Conservation (phyloP, 2,888 invertebrate species). For the Cosmopolites sordidus region DNA sequence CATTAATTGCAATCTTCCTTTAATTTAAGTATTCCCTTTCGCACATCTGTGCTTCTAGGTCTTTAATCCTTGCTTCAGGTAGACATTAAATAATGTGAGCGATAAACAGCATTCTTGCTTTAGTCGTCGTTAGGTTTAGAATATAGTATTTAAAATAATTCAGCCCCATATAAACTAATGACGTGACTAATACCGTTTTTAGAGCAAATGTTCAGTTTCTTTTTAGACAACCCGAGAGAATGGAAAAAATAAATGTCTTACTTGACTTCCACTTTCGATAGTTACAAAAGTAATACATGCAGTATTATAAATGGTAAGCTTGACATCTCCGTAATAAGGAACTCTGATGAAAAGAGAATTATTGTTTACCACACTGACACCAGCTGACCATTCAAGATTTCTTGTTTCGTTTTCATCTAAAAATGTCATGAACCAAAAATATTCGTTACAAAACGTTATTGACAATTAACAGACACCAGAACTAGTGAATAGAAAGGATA, state of each 20-base stretch:
- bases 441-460: constrained; percentile 1
- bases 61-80: too few relatives aligned
- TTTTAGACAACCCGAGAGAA: background rate
- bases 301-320: constrained; percentile 50
- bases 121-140: too few relatives aligned
- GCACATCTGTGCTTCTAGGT: too few relatives aligned
- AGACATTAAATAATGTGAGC: too few relatives aligned
- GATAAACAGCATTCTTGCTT: too few relatives aligned
- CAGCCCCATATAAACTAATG: too few relatives aligned
- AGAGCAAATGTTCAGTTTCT: too few relatives aligned
- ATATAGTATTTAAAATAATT: too few relatives aligned
- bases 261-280: constrained; percentile 59
- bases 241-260: constrained; percentile 33
- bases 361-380: constrained; percentile 49
- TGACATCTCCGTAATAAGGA: constrained; percentile 58
- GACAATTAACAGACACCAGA: constrained; percentile 16
- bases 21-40: too few relatives aligned
- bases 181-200: too few relatives aligned
- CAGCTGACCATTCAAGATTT: constrained; percentile 49
- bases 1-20: too few relatives aligned
- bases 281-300: constrained; percentile 53
- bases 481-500: too few relatives aligned
- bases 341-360: constrained; percentile 56
- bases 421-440: background rate
- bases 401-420: constrained; percentile 7